Conservation (phyloP, 1,140 invertebrate species). For the Aricia agestis region DNA sequence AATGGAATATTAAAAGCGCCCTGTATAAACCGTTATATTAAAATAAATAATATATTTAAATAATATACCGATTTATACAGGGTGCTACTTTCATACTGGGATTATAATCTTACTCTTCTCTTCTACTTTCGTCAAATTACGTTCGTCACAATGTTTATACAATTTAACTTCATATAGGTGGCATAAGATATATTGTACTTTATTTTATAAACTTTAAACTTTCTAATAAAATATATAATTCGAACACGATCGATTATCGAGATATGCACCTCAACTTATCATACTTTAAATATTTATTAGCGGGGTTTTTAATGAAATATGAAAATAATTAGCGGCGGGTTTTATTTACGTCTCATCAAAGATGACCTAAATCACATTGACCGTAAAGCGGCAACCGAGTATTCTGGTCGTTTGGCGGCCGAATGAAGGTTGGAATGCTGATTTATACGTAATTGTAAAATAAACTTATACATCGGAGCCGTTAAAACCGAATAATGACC, state of each 20-base stretch:
- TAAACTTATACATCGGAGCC: neutral
- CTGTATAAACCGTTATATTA: no score
- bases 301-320: neutral
- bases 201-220: no score
- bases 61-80: no score
- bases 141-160: no score
- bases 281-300: neutral
- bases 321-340: conserved; percentile 5
- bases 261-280: neutral
- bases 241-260: neutral
- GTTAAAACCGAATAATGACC: neutral
- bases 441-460: conserved; percentile 13
- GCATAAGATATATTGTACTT: no score
- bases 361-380: conserved; percentile 18
- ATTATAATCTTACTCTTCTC: no score
- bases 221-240: no score
- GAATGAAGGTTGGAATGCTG: conserved; percentile 10
- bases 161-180: no score
- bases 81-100: no score
- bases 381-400: conserved; percentile 10
- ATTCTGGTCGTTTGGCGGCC: conserved; percentile 14
- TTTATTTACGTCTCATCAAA: conserved; percentile 15
- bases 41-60: no score
- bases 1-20: no score
- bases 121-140: no score